These are phyloP conservation scores for Venustaconcha ellipsiformis DNA, from an alignment of 1,140 invertebrate species.

Conservation along the genomic window DNA sequence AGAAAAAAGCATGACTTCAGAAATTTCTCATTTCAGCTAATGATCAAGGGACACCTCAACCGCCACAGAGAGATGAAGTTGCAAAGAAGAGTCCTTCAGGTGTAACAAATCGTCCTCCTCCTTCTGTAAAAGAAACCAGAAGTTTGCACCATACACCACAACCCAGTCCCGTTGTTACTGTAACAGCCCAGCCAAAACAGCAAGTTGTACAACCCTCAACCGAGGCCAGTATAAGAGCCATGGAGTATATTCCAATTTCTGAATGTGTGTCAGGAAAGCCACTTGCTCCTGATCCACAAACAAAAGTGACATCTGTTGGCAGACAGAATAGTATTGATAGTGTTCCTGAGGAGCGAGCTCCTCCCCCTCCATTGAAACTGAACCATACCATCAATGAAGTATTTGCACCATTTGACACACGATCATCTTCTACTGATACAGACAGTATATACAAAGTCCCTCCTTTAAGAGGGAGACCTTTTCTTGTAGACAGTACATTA, in stretches of 20 bases:
- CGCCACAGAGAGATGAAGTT: conserved; percentile 4
- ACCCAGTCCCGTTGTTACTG: neutral
- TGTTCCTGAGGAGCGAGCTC: conserved; percentile 56
- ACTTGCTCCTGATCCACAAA: neutral
- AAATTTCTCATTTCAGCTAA: too few relatives aligned
- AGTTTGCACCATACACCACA: neutral
- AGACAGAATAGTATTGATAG: conserved; percentile 50
- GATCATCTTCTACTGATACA: conserved; percentile 3
- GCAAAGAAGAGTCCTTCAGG: neutral
- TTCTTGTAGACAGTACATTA: conserved; percentile 4
- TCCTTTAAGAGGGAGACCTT: conserved; percentile 21
- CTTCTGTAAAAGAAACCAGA: neutral
- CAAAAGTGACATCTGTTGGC: too few relatives aligned
- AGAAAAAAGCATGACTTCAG: too few relatives aligned
- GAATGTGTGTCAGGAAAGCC: conserved; percentile 20
- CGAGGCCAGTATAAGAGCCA: neutral
- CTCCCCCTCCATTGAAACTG: conserved; percentile 41
- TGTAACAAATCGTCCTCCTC: neutral
- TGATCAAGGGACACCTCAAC: too few relatives aligned
- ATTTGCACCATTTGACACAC: conserved; percentile 25
- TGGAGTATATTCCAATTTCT: conserved; percentile 25
- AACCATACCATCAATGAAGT: conserved; percentile 36
- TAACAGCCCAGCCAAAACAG: neutral
- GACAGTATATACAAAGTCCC: conserved; percentile 34
- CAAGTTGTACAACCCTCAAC: neutral